Conservation (phyloP, 2,888 invertebrate species). For the Archaeoteleia sp. region DNA sequence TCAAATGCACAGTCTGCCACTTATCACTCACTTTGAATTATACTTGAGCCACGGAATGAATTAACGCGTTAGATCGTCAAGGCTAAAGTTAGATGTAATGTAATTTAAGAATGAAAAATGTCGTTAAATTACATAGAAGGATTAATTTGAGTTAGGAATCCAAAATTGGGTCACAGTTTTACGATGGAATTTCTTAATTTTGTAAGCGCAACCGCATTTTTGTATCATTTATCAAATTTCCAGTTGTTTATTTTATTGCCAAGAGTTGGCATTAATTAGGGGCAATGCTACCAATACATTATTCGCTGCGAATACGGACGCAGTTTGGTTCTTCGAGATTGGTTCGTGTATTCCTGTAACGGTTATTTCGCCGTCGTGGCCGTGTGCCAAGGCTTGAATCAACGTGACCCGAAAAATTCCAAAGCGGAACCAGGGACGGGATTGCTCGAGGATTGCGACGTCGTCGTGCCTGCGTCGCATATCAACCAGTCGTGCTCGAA, state of each 20-base stretch:
- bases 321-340: not conserved
- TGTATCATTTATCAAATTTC: too few relatives aligned
- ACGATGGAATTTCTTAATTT: too few relatives aligned
- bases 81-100: too few relatives aligned
- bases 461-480: conserved; percentile 38
- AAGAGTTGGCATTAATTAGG: not conserved
- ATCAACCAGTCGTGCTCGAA: conserved; percentile 27
- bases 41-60: too few relatives aligned
- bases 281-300: not conserved
- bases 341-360: conserved; percentile 36
- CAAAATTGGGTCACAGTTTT: too few relatives aligned
- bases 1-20: too few relatives aligned
- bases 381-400: conserved; percentile 59
- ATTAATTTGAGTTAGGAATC: too few relatives aligned
- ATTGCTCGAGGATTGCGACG: conserved; percentile 15
- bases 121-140: too few relatives aligned
- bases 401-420: conserved; percentile 66
- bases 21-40: too few relatives aligned
- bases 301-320: not conserved
- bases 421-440: conserved; percentile 40
- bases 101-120: too few relatives aligned
- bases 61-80: too few relatives aligned
- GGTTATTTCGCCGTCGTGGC: conserved; percentile 57
- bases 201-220: too few relatives aligned
- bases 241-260: not conserved